Percentiles rank a stretch among this genome's conserved stretches.
These are phyloP conservation scores for Cryptotis parvus DNA, from an alignment of 2,113 vertebrate species.

Conservation along the genomic window DNA sequence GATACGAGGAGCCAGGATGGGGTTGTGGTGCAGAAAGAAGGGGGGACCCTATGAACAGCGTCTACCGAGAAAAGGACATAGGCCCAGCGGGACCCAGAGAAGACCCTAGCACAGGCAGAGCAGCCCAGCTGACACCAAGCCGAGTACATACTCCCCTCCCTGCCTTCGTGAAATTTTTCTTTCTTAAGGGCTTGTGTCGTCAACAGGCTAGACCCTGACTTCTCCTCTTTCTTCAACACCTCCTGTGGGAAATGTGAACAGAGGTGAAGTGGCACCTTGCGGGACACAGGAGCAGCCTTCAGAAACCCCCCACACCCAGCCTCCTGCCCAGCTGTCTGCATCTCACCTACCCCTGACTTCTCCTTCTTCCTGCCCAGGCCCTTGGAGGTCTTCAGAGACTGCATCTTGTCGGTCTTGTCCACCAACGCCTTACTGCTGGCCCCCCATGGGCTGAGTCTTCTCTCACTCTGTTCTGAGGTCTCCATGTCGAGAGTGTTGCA, in stretches of 20 bases:
- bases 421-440: neutral
- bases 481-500: constrained; percentile 54
- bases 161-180: constrained; percentile 75
- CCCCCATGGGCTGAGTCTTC: constrained; percentile 60
- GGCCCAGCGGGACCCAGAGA: neutral
- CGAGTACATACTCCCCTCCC: constrained; percentile 74
- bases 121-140: neutral
- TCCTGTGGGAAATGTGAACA: constrained; percentile 54
- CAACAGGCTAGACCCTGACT: constrained; percentile 41
- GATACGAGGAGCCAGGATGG: neutral
- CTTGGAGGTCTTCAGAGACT: constrained; percentile 75
- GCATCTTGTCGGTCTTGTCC: constrained; percentile 73
- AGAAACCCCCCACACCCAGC: neutral
- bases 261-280: too few relatives aligned
- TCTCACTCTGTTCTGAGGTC: constrained; percentile 76
- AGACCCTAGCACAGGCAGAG: neutral
- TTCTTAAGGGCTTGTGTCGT: constrained; percentile 75
- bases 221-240: constrained; percentile 81
- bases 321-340: neutral
- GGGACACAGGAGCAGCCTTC: too few relatives aligned
- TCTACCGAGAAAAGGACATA: neutral
- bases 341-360: constrained; percentile 67
- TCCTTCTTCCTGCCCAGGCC: constrained; percentile 86
- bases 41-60: neutral
- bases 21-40: neutral